A percentile compares a stretch with the other conserved stretches of the same genome.
These are phyloP conservation scores for Chinchilla lanigera DNA, from an alignment of 2,113 vertebrate species.

Conservation along the genomic window DNA sequence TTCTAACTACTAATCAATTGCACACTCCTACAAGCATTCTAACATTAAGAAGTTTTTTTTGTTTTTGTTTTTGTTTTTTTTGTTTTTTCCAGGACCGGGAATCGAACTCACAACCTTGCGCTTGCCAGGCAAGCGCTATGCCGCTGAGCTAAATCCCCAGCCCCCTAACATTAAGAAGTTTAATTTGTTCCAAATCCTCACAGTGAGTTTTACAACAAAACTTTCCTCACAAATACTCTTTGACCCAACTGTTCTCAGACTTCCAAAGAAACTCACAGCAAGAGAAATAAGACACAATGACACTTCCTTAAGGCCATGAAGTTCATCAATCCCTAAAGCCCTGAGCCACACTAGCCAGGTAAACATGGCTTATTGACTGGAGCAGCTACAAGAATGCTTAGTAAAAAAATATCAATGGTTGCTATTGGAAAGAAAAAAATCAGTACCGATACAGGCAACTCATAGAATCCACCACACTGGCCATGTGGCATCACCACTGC, in stretches of 20 bases:
- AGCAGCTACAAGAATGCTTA: not conserved
- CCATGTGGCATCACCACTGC: not conserved
- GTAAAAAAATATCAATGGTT: not conserved
- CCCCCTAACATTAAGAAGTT: too few species aligned
- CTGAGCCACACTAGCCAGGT: not conserved
- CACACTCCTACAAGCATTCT: not conserved
- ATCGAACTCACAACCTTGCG: too few species aligned
- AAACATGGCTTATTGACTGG: not conserved
- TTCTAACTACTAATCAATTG: not conserved
- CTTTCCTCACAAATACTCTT: constrained; percentile 16
- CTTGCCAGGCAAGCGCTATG: too few species aligned
- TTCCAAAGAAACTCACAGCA: not conserved
- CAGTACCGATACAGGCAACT: not conserved
- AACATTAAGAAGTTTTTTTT: too few species aligned
- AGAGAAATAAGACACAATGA: constrained; percentile 14
- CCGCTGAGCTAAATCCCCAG: too few species aligned
- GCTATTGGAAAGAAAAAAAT: not conserved
- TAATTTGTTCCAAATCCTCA: constrained; percentile 31
- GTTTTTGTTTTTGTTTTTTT: too few species aligned
- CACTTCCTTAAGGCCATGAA: not conserved
- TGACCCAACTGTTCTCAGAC: constrained; percentile 24
- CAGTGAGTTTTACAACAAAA: constrained; percentile 32
- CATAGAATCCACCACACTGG: not conserved
- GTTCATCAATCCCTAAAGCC: not conserved
- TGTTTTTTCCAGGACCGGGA: too few species aligned